phyloP scores from a whole-genome alignment of 1,140 invertebrate species.

The Leptopilina clavipes region DNA sequence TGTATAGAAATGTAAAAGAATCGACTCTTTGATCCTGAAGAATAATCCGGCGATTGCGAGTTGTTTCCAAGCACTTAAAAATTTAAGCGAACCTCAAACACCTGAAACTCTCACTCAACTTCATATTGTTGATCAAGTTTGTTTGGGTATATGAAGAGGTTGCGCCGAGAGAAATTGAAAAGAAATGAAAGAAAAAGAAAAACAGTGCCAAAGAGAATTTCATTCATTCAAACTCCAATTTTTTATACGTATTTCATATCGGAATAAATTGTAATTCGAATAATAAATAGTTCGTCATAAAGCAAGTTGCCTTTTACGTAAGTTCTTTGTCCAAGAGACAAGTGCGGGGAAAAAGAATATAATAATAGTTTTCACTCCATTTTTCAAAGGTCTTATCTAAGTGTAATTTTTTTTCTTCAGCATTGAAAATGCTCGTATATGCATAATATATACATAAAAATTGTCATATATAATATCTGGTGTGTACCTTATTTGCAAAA shows the following conservation, averaged over 20 bases:
- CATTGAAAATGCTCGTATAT: constrained; percentile 3
- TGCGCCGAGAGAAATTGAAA: background rate
- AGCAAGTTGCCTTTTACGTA: background rate
- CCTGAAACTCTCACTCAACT: background rate
- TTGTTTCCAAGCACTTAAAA: constrained; percentile 10
- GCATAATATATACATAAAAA: background rate
- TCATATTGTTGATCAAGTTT: constrained; percentile 23
- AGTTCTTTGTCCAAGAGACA: background rate
- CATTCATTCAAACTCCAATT: background rate
- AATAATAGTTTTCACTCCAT: background rate
- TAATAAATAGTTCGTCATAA: background rate
- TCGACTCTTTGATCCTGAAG: constrained; percentile 24
- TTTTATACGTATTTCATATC: background rate
- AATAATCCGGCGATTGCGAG: constrained; percentile 10
- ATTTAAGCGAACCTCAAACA: constrained; percentile 20
- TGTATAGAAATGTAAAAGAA: background rate
- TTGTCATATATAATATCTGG: no score
- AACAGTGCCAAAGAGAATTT: background rate
- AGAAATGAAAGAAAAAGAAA: background rate
- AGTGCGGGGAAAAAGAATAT: background rate
- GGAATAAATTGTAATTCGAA: background rate
- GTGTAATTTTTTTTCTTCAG: constrained; percentile 10
- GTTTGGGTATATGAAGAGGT: background rate
- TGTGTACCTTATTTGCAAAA: no score
- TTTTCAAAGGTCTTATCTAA: constrained; percentile 31